Conservation (phyloP, 1,140 invertebrate genomes). For the Trinorchestia longiramus region DNA sequence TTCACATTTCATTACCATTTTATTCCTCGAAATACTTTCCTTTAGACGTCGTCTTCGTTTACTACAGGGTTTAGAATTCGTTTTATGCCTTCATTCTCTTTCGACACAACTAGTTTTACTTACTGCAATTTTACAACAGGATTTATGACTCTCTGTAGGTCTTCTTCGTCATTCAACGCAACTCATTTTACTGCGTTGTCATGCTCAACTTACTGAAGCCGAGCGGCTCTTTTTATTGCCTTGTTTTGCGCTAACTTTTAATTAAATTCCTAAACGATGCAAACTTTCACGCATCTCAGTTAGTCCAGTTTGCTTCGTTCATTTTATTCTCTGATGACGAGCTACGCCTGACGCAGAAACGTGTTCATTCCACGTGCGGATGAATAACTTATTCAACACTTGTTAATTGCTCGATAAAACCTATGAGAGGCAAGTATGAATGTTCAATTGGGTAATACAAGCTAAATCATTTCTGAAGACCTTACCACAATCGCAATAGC, state of each 20-base stretch:
- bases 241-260: constrained; percentile 1
- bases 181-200: background rate
- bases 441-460: background rate
- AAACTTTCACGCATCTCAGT: background rate
- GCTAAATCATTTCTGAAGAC: background rate
- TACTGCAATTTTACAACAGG: too few species aligned
- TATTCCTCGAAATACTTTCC: too few species aligned
- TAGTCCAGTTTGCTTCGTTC: background rate
- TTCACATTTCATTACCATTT: too few species aligned
- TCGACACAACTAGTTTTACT: too few species aligned
- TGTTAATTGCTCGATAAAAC: background rate
- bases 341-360: background rate
- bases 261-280: background rate
- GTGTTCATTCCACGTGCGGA: background rate
- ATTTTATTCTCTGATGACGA: background rate
- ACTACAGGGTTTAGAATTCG: too few species aligned
- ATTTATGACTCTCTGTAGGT: background rate
- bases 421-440: background rate
- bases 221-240: background rate
- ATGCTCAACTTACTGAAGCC: background rate
- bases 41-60: too few species aligned
- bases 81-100: too few species aligned
- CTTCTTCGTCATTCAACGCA: background rate
- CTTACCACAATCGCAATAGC: too few species aligned
- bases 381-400: background rate